Percentiles rank a stretch among this genome's conserved stretches.
Evolutionary conservation across 1,140 invertebrate species (phyloP).

Genomic region (Lepidostoma basale): DNA sequence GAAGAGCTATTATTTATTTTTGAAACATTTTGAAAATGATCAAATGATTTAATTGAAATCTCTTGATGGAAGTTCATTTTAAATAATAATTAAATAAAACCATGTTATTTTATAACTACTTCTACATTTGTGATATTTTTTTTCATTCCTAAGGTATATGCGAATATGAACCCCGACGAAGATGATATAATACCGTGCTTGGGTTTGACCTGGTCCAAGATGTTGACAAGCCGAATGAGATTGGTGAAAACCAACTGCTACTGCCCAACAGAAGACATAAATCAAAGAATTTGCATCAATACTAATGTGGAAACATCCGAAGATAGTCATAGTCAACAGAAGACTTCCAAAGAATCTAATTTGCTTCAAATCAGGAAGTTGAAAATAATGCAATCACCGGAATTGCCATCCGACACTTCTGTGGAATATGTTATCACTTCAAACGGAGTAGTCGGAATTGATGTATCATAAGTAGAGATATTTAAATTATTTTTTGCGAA

Average conservation of each 20-base stretch:
- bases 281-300: no score
- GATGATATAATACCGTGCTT: slow-evolving; percentile 37
- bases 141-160: slow-evolving; percentile 30
- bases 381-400: slow-evolving; percentile 32
- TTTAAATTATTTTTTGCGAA: no score
- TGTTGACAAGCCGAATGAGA: slow-evolving; percentile 36
- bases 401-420: slow-evolving; percentile 16
- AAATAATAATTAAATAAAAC: no score
- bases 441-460: slow-evolving; percentile 27
- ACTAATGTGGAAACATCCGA: not conserved
- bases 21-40: no score
- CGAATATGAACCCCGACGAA: not conserved
- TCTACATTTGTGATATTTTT: not conserved
- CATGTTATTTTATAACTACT: not conserved
- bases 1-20: no score
- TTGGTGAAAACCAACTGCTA: slow-evolving; percentile 32
- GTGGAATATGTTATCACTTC: slow-evolving; percentile 32
- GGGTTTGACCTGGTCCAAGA: slow-evolving; percentile 41
- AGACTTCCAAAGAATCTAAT: no score
- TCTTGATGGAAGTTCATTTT: no score
- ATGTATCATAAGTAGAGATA: not conserved
- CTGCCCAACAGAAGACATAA: no score
- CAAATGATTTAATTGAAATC: no score
- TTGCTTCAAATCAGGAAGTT: slow-evolving; percentile 34
- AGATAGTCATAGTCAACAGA: not conserved